Evolutionary conservation across 2,888 invertebrate species (phyloP).

Genomic region (Lacanobia wlatinum): DNA sequence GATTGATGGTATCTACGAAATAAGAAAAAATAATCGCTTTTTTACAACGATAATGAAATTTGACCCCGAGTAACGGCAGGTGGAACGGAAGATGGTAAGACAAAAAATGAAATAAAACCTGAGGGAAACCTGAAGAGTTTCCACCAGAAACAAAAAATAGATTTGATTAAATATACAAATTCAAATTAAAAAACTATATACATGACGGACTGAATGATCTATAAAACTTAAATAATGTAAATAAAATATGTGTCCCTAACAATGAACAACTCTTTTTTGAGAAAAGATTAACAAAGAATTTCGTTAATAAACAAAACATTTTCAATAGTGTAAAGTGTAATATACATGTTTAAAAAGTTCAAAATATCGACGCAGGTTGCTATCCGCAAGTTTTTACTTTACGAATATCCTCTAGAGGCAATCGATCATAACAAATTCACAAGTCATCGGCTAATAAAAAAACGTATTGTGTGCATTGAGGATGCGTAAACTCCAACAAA

Average conservation of each 20-base stretch:
- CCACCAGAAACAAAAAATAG: not conserved
- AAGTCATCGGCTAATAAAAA: constrained; percentile 89
- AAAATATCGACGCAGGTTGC: constrained; percentile 74
- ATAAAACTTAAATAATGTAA: not conserved
- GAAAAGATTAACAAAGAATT: constrained; percentile 25
- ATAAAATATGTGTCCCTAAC: not conserved
- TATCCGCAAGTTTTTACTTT: constrained; percentile 77
- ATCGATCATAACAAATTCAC: constrained; percentile 90
- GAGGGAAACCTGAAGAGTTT: not conserved
- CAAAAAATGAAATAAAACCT: not conserved
- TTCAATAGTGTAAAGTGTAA: constrained; percentile 37
- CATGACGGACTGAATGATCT: not conserved
- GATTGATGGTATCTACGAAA: constrained; percentile 42
- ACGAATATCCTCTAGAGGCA: constrained; percentile 74
- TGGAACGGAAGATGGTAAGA: not conserved
- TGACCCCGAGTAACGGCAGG: constrained; percentile 22
- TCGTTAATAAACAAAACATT: constrained; percentile 6
- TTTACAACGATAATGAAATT: constrained; percentile 17
- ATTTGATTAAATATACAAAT: not conserved
- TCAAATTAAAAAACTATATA: too few relatives aligned
- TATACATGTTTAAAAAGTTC: constrained; percentile 66
- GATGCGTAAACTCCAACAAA: constrained; percentile 87
- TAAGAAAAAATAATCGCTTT: constrained; percentile 25
- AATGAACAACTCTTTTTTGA: not conserved
- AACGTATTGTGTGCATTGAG: constrained; percentile 85